Percentiles rank a stretch among this genome's conserved stretches.
phyloP scores from a whole-genome alignment of 2,797 vertebrate species.

The Bovichtus variegatus region DNA sequence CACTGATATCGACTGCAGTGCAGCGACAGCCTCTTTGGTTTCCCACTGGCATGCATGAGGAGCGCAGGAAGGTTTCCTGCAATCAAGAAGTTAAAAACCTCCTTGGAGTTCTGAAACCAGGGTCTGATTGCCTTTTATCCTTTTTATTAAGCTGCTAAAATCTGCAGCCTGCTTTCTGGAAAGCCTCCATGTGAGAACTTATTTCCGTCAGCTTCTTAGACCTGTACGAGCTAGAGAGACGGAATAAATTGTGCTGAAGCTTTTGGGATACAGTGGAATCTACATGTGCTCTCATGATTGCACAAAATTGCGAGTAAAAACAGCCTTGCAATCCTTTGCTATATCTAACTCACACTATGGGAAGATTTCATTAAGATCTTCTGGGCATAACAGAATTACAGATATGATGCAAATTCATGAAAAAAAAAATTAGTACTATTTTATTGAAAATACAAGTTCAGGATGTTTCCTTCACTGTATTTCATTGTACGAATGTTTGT shows the following conservation, averaged over 20 bases:
- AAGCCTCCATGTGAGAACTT: neutral
- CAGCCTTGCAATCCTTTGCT: neutral
- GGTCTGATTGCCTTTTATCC: conserved; percentile 41
- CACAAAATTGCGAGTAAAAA: neutral
- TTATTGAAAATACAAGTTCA: neutral
- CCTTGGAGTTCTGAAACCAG: conserved; percentile 20
- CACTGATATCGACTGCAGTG: conserved; percentile 55
- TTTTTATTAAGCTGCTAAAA: conserved; percentile 26
- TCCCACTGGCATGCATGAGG: conserved; percentile 37
- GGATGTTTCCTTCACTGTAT: neutral
- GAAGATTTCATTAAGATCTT: neutral
- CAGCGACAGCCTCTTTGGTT: conserved; percentile 33
- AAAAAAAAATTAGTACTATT: neutral
- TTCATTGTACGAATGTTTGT: neutral
- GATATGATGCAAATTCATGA: neutral
- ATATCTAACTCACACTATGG: neutral
- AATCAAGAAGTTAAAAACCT: conserved; percentile 41
- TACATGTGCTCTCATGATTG: neutral
- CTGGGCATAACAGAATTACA: neutral
- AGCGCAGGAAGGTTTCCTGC: conserved; percentile 27
- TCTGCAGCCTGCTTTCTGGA: neutral
- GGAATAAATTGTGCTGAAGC: neutral
- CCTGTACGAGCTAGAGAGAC: neutral
- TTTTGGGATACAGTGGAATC: neutral
- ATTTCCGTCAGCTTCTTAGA: conserved; percentile 3